Percentiles rank a stretch among this genome's conserved stretches.
Conservation (phyloP, 2,113 vertebrate species). For the Ochotona princeps region DNA sequence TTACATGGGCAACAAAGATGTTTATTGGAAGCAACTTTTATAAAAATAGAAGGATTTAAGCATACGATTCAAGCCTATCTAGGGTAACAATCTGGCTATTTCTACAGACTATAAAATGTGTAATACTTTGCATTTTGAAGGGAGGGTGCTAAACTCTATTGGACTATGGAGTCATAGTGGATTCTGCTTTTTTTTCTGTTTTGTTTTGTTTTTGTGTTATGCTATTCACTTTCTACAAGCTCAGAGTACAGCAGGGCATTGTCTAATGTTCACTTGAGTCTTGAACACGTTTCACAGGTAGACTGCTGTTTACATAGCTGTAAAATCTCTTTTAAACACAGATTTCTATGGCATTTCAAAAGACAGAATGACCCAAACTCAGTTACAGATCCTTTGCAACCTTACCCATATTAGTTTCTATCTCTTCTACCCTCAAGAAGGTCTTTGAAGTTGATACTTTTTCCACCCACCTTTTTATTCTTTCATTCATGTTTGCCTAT, state of each 20-base stretch:
- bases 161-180: neutral
- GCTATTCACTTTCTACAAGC: neutral
- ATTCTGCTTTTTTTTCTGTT: neutral
- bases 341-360: neutral
- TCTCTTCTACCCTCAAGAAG: neutral
- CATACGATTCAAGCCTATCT: neutral
- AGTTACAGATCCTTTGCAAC: neutral
- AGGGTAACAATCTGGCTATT: neutral
- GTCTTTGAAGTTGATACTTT: neutral
- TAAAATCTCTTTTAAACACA: neutral
- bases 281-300: neutral
- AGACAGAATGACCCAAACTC: neutral
- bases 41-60: conserved; percentile 3
- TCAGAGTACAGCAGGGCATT: neutral
- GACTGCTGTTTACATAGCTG: neutral
- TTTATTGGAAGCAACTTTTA: neutral
- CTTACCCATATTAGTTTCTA: neutral
- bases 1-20: neutral
- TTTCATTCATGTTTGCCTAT: neutral
- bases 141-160: neutral
- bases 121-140: neutral
- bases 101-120: neutral
- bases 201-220: neutral
- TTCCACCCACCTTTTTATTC: neutral
- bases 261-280: neutral